Evolutionary conservation across 2,888 invertebrate species (phyloP), one percentile per base, ranked within the genome.

Genomic region (Cryptus armator): DNA sequence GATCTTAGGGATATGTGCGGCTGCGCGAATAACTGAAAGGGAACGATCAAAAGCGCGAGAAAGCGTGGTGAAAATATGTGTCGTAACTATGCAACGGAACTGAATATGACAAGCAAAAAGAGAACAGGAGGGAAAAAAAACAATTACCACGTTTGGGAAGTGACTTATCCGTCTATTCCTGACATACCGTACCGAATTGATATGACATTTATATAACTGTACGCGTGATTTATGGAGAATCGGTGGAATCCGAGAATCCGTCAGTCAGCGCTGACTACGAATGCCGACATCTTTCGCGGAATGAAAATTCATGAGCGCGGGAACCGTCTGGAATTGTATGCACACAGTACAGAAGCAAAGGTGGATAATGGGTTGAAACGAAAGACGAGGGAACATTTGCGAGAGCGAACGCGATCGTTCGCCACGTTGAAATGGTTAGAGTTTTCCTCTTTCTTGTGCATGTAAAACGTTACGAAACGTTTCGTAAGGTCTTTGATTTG

Each of bases 251-350:
- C 59, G 59, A 19, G 71, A 32, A 37, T 53, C 37, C 37, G 51
- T 53, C 53, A 37, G 71, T 53, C 53, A 48, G 48, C 10, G 70
- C 51, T 37, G 68, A 53, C 62, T 51, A 48, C 62, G 62, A 43
- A 83, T 68, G 56, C 64, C 56, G 75, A 79, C 64, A 51, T 62
- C 53, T 66, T 81, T 81, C 71, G 44, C 75, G 81, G 9, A 84
- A 78, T 84, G 78, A 81, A 86, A 86, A 86, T 86, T 81, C 81
- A 86, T 86, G 86, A 83, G 74, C 56, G 3, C 19, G 19, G 14
- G 24, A 75, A 46, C 64, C 74, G 46, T 51, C 64, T 51, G 32
- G 44, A 68, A 62, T 71, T 51, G 68, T 79, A 53, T 46, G 67
- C 43, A 67, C 14, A 46, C 3, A 56, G 66, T 37, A 37, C 43